Evolutionary conservation across 1,140 invertebrate genomes (phyloP), one percentile per base, ranked within the genome.

Genomic region (Lycorma delicatula): DNA sequence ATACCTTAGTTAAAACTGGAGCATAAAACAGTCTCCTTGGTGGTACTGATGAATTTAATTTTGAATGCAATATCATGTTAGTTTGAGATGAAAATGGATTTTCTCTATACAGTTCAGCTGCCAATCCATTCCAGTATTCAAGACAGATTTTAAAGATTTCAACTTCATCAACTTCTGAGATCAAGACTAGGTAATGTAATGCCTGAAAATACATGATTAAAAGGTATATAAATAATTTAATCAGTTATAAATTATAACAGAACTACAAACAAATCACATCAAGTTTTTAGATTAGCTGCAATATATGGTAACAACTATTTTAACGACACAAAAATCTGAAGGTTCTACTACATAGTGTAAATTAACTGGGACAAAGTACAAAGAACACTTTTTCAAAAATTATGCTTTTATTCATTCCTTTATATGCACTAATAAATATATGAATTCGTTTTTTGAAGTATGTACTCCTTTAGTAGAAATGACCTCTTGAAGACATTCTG

Each of bases 101-200:
- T 64, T 86, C 84, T 68, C 87, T 84, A 70, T 98, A 99, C 53
- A 99, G 76, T 70, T 97, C 92, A 51, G 90, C 81, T 16, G 91
- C 82, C 20, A 99, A 76, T 56, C 83, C 82, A 76, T 97, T 97
- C 97, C 97, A 99, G 72, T 98, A 99, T 71, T 99, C 97, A 20
- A 99, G 74, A 72, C 97, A 99, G 60, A 99, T 99, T 79, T 99
- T 99, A 71, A 99, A 99, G 56, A 99, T 97, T 79, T 99, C 97
- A 0, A 97, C 92, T 69, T 99, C 97, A 61, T 99, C 97, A 2
- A 99, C 96, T 77, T 98, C 93, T 18, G 95, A 98, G 67, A 99
- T 98, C 56, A 97, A 77, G 16, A 98, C 87, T 59, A 99, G 80
- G 72, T 98, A 98, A 63, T 92, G 84, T 26, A 99, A 75, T 2